These are phyloP conservation scores for Lethrus apterus DNA, from an alignment of 1,140 invertebrate genomes.

Conservation along the genomic window DNA sequence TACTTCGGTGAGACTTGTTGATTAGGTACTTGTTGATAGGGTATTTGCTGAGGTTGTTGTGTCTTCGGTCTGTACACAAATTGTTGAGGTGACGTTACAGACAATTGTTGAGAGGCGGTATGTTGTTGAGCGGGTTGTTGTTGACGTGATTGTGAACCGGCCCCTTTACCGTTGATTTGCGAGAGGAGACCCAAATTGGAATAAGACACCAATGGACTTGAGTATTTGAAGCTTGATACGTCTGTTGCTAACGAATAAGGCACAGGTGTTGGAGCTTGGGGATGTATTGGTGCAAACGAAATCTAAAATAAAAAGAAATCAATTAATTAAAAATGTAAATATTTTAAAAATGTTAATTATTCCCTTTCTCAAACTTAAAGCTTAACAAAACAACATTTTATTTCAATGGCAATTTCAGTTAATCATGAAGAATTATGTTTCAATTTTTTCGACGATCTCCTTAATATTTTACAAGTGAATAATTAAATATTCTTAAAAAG, in stretches of 20 bases:
- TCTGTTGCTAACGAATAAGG: conserved; percentile 33
- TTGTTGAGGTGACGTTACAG: not conserved
- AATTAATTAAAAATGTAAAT: not conserved
- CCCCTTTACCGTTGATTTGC: conserved; percentile 29
- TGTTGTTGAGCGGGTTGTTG: conserved; percentile 4
- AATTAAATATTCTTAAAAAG: no score
- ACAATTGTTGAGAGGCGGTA: not conserved
- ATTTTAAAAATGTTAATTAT: not conserved
- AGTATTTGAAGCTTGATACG: conserved; percentile 34
- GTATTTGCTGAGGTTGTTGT: not conserved
- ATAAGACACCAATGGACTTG: conserved; percentile 34
- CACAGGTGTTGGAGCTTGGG: conserved; percentile 7
- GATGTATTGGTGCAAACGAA: conserved; percentile 3
- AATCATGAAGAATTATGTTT: not conserved
- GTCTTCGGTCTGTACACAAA: no score
- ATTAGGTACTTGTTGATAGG: not conserved
- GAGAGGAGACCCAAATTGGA: conserved; percentile 30
- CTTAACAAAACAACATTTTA: not conserved
- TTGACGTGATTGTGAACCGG: not conserved
- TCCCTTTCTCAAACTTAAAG: not conserved
- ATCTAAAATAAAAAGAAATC: conserved; percentile 13
- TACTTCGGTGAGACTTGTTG: no score
- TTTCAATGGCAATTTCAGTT: no score
- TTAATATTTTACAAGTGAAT: no score
- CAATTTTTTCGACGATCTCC: not conserved